Evolutionary conservation across 2,797 vertebrate species (phyloP), one percentile per base, ranked within the genome.

Genomic region (Synaphobranchus kaupii): DNA sequence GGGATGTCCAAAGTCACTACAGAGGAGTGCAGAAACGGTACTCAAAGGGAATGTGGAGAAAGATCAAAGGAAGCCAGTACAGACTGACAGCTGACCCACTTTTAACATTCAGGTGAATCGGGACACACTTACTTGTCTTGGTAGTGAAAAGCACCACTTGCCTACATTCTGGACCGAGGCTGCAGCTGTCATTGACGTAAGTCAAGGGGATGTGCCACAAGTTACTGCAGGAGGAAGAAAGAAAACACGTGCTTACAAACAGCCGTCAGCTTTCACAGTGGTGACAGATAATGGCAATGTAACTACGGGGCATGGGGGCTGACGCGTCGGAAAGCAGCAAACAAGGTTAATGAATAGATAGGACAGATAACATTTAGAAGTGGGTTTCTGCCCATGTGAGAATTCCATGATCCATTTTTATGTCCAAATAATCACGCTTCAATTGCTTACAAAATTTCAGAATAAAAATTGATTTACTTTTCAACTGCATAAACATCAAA

Each of bases 171-270:
- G 91, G 87, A 22, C 90, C 93, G 84, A 90, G 90, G 89, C 94
- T 96, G 90, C 96, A 97, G 91, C 88, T 96, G 91, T 96, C 95
- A 34, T 95, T 98, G 48, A 96, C 91, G 6, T 97, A 99, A 0
- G 96, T 97, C 89, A 99, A 95, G 60, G 98, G 98, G 91, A 99
- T 97, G 91, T 97, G 95, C 98, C 98, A 99, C 88, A 98, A 88
- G 89, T 90, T 91, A 88, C 98, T 98, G 89, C 80, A 92, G 34
- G 88, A 48, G 89, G 82, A 1, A 81, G 12, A 91, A 3, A 88
- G 81, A 0, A 85, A 20, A 87, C 2, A 28, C 22, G 39, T 28
- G 28, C 66, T 25, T 68, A 8, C n/a, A 28, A 8, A n/a, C 20
- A 20, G 25, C 1, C 1, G 22, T 28, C 20, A 63, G 60, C 60